Conservation (phyloP, 2,888 invertebrate genomes). For the Oscheius sp. region DNA sequence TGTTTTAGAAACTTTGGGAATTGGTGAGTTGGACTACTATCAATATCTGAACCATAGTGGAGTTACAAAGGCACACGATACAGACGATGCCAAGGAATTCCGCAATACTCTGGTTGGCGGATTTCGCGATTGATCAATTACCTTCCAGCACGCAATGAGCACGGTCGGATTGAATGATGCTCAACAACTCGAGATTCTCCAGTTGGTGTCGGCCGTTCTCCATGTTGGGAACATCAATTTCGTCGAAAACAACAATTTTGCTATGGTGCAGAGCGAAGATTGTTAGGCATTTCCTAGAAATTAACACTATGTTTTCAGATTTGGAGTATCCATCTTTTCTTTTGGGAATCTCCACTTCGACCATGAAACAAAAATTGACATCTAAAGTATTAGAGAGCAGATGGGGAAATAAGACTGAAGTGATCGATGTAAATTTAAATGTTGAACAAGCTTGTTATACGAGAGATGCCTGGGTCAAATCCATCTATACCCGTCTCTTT, state of each 20-base stretch:
- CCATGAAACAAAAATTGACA: slow-evolving; percentile 76
- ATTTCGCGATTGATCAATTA: background rate
- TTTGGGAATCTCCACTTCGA: slow-evolving; percentile 75
- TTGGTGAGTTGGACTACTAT: slow-evolving; percentile 77
- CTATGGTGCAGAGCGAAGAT: slow-evolving; percentile 75
- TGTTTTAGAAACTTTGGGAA: slow-evolving; percentile 75
- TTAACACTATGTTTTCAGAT: slow-evolving; percentile 71
- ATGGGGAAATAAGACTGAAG: slow-evolving; percentile 78
- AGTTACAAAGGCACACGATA: slow-evolving; percentile 77
- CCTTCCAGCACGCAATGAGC: slow-evolving; percentile 75
- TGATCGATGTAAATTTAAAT: slow-evolving; percentile 78
- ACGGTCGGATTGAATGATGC: slow-evolving; percentile 76
- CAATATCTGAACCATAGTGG: slow-evolving; percentile 77
- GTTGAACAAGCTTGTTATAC: slow-evolving; percentile 78
- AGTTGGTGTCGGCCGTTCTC: slow-evolving; percentile 76
- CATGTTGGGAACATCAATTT: slow-evolving; percentile 78
- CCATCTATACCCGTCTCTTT: slow-evolving; percentile 77
- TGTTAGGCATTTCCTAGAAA: slow-evolving; percentile 72
- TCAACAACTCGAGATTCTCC: slow-evolving; percentile 75
- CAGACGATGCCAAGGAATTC: slow-evolving; percentile 78
- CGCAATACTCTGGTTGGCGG: slow-evolving; percentile 76
- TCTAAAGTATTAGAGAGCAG: slow-evolving; percentile 77
- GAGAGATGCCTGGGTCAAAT: slow-evolving; percentile 78
- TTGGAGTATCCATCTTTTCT: slow-evolving; percentile 77
- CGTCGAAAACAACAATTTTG: slow-evolving; percentile 74